These are phyloP conservation scores for Sterna hirundo DNA, from an alignment of 2,113 vertebrate genomes.

Conservation along the genomic window DNA sequence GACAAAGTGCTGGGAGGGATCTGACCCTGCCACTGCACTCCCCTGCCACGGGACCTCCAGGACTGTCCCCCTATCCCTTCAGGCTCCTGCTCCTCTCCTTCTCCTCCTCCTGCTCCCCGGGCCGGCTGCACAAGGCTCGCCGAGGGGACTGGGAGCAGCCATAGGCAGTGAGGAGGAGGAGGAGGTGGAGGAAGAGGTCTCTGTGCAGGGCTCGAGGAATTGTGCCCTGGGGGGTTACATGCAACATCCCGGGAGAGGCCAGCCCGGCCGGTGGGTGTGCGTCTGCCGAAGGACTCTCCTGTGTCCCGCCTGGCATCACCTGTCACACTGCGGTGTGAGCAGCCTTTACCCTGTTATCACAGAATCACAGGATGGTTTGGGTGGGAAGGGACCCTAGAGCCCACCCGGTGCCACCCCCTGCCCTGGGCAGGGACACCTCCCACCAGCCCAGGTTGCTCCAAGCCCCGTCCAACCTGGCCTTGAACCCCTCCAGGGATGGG, in stretches of 20 bases:
- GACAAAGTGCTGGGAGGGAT: too few species aligned
- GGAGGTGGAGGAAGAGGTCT: neutral
- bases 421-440: too few species aligned
- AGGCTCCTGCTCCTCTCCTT: neutral
- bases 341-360: neutral
- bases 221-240: rapidly evolving
- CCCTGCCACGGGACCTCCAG: neutral
- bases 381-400: neutral
- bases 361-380: neutral
- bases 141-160: too few species aligned
- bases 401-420: too few species aligned
- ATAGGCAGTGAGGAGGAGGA: neutral
- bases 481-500: too few species aligned
- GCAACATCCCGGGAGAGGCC: neutral
- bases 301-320: neutral
- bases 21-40: too few species aligned
- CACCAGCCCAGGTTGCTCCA: too few species aligned
- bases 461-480: too few species aligned
- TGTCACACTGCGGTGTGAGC: neutral
- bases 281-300: rapidly evolving
- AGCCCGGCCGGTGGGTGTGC: rapidly evolving
- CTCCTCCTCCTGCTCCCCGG: neutral
- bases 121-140: neutral
- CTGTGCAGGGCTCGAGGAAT: rapidly evolving
- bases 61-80: too few species aligned